Base-by-base conservation (phyloP, 2,888 invertebrate species). In the Acanthosepion esculentum region DNA sequence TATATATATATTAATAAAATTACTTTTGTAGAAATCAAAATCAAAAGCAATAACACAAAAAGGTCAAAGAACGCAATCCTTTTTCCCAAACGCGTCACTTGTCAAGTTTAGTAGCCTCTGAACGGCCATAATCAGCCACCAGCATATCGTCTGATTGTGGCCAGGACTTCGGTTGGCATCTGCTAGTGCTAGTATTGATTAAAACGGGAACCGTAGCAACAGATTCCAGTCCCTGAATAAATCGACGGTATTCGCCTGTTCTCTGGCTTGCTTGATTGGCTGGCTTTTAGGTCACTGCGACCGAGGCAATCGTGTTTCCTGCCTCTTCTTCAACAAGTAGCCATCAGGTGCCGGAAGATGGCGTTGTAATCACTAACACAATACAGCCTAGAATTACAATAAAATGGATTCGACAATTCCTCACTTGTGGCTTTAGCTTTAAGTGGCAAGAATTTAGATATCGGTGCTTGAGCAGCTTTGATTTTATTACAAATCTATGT, bases 131-230 rank as follows among this genome's bases (percentile, higher is more conserved):
- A 78, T n/a, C 78, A 33, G n/a, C 78, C n/a, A 33, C n/a, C 78
- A 33, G 33, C 78, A 78, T n/a, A 78, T 78, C n/a, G 33, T 33
- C 78, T 78, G 78, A 78, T 78, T 33, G n/a, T 33, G 78, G 78
- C 78, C 78, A 78, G 78, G 78, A 78, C 78, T 78, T 78, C 78
- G 78, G 78, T 78, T 78, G n/a, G 78, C 78, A 78, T 78, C 78
- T n/a, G 78, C 78, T n/a, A 78, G 78, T 78, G 78, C 33, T 33
- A 78, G 33, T 78, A 78, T 78, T 78, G 78, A 78, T 78, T 78
- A 78, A 78, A 78, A 78, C 18, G 78, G 78, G 78, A n/a, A 78
- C 78, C 78, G 78, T 78, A 78, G 78, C 78, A 78, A 78, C 78
- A 78, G 78, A 78, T 78, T 33, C 78, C 78, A 78, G 23, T 78